These are phyloP conservation scores for Chitala chitala DNA, from an alignment of 2,113 vertebrate genomes.

Conservation along the genomic window DNA sequence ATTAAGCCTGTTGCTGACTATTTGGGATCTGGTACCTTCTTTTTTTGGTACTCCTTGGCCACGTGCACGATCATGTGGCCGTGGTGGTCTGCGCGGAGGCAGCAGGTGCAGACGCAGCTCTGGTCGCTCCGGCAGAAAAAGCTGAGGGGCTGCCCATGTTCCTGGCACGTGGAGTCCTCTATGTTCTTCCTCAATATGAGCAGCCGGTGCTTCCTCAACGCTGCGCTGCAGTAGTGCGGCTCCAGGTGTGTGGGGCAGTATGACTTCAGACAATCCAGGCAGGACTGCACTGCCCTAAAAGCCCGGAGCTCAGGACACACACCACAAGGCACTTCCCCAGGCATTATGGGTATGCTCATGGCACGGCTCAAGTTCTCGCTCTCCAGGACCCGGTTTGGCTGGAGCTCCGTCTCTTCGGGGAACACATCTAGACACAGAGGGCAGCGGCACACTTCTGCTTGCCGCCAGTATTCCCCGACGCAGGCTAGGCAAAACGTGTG, in stretches of 20 bases:
- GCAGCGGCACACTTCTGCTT: not conserved
- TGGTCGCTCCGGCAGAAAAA: constrained; percentile 29
- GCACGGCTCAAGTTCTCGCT: constrained; percentile 29
- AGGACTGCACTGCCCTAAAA: constrained; percentile 35
- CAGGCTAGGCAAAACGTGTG: constrained; percentile 54
- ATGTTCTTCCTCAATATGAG: not conserved
- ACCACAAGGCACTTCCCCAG: constrained; percentile 28
- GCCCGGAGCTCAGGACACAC: not conserved
- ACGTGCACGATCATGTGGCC: constrained; percentile 12
- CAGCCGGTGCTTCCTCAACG: constrained; percentile 28
- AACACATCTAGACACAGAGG: not conserved
- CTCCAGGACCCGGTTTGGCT: constrained; percentile 39
- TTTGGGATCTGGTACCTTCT: not conserved
- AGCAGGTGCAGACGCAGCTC: constrained; percentile 19
- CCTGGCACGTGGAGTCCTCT: constrained; percentile 3
- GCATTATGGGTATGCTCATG: constrained; percentile 7
- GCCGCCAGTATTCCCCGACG: constrained; percentile 21
- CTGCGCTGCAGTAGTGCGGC: constrained; percentile 18
- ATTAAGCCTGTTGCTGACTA: not conserved
- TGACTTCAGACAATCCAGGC: constrained; percentile 44
- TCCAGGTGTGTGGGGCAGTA: constrained; percentile 41
- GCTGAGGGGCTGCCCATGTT: constrained; percentile 26
- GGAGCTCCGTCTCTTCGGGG: constrained; percentile 24
- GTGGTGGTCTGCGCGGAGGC: constrained; percentile 16
- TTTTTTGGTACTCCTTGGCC: not conserved